A percentile compares a stretch with the other conserved stretches of the same genome.
These are phyloP conservation scores for Gymnoscopelus microlampas DNA, from an alignment of 2,797 vertebrate species.

Conservation along the genomic window DNA sequence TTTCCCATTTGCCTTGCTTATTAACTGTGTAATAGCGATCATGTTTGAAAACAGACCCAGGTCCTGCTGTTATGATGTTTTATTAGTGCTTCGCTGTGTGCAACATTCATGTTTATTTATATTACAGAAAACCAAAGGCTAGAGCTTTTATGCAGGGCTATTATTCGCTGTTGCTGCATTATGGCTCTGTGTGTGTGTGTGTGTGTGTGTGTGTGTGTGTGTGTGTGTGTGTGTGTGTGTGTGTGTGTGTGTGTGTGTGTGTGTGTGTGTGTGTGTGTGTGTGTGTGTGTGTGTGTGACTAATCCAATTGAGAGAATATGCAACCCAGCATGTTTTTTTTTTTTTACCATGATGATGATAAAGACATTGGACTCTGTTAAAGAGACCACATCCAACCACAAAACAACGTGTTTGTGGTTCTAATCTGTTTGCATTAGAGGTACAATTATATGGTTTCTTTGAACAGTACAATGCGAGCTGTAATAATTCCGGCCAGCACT, in stretches of 20 bases:
- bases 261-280: no score
- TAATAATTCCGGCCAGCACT: constrained; percentile 10
- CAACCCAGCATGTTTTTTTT: constrained; percentile 40
- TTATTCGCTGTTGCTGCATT: constrained; percentile 62
- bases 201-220: no score
- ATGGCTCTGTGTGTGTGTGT: constrained; percentile 51
- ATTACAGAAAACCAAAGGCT: constrained; percentile 32
- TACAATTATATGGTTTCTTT: constrained; percentile 26
- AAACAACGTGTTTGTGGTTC: constrained; percentile 29
- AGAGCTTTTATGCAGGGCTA: constrained; percentile 27
- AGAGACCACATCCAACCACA: constrained; percentile 8
- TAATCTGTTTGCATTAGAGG: constrained; percentile 31
- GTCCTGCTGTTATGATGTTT: constrained; percentile 11
- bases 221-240: constrained; percentile 2
- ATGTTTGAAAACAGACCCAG: not conserved
- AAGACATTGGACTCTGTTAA: constrained; percentile 5
- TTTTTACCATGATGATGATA: constrained; percentile 32
- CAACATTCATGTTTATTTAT: constrained; percentile 15
- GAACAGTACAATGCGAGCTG: constrained; percentile 35
- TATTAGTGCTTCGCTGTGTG: not conserved
- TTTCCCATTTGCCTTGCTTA: no score
- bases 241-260: constrained; percentile 23
- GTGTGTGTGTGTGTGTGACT: constrained; percentile 39
- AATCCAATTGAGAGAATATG: constrained; percentile 60
- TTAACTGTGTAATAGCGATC: no score